Evolutionary conservation across 2,113 vertebrate species (phyloP).

Genomic region (Bucco capensis): DNA sequence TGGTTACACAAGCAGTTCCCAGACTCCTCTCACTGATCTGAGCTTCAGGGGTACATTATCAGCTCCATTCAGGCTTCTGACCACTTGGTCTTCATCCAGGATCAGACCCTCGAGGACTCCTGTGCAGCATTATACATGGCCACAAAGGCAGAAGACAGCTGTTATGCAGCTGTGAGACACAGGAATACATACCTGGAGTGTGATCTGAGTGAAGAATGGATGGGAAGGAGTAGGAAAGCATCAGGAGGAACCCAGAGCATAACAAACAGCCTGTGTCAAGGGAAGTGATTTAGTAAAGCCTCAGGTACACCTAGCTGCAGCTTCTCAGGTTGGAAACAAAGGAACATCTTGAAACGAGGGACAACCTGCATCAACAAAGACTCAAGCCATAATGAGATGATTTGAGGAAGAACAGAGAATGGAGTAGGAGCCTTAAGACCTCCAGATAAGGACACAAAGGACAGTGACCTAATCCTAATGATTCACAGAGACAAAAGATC

Average conservation of each 20-base stretch:
- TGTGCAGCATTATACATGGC: not conserved
- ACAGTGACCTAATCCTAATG: not conserved
- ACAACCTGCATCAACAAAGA: not conserved
- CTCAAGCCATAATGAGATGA: not conserved
- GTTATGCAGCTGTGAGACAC: accelerated
- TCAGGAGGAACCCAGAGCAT: not conserved
- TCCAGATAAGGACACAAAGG: not conserved
- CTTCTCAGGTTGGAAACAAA: not conserved
- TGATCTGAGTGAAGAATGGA: not conserved
- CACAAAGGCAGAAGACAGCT: not conserved
- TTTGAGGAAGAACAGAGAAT: not conserved
- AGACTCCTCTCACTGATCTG: not conserved
- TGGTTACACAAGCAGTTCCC: not conserved
- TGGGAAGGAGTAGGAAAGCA: not conserved
- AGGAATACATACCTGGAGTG: accelerated
- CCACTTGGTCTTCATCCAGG: not conserved
- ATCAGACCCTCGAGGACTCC: not conserved
- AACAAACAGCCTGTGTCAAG: not conserved
- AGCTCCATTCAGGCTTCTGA: not conserved
- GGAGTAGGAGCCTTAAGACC: not conserved
- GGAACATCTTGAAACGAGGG: not conserved
- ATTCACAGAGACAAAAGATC: not conserved
- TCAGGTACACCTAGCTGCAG: not conserved
- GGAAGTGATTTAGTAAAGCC: not conserved
- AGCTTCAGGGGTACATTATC: not conserved